Evolutionary conservation across 92 coral and sea anemone species (phyloP), one percentile per base, ranked within the genome.

Genomic region (Parazoanthus darwini): DNA sequence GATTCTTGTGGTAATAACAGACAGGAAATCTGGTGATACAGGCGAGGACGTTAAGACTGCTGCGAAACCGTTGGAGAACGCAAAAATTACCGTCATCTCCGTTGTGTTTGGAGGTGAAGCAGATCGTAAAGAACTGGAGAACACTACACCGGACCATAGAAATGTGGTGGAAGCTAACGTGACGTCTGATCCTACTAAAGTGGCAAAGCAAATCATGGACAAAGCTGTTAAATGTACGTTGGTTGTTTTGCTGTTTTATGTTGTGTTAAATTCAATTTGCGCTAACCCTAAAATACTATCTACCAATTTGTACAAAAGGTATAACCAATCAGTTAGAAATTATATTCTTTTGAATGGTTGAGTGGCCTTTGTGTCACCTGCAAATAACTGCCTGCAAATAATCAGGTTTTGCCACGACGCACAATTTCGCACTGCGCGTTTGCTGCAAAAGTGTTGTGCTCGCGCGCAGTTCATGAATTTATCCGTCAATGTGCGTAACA

Each of bases 41-140:
- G 22, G 59, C 14, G 89, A 51, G 46, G 86, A 36, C 9, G 89
- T 80, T 58, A 74, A 78, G 29, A 78, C 36, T 75, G 86, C 74
- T 42, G 88, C 74, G 33, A 70, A 82, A 22, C 70, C 15, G 18
- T 51, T 90, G 39, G 70, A 79, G 15, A 44, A 90, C n/a, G 80
- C 48, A 44, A 82, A 87, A 82, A 68, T 94, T 26, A 88, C 82
- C 2, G 89, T 92, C 22, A 77, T 94, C 59, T 91, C 93, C 13
- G 83, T 94, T 22, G 95, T 87, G 22, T 80, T 94, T 54, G 97
- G 97, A n/a, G 74, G 83, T 50, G 90, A 93, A 75, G 93, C 90
- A 23, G 90, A 89, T 42, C 88, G 86, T 23, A 74, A 68, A 22
- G 91, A 92, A 63, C 86, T 92, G 15, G 87, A 79, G 65, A 79